Evolutionary conservation across 2,113 vertebrate species (phyloP), one percentile per base, ranked within the genome.

Genomic region (Microcebus tavaratra): DNA sequence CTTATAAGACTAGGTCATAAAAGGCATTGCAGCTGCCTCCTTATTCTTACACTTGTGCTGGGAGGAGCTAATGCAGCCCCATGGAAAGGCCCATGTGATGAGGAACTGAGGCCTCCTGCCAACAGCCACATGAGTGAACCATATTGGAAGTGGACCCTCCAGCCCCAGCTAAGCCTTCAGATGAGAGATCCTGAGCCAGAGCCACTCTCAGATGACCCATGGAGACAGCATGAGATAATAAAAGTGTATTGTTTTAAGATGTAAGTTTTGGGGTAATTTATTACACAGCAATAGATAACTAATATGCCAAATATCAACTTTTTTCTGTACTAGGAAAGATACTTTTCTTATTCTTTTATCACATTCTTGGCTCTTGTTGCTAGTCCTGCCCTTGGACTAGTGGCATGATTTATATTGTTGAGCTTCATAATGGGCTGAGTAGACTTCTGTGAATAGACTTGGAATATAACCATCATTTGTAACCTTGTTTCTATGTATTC

Each of bases 271-370:
- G 50, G 59, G 5, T 80, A 65, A 67, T 84, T 89, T 65, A 10
- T 96, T 70, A 94, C 15, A 72, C 23, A 95, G 59, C 4, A 88
- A 39, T 48, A 61, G n/a, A 65, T 63, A 91, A 67, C 59, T 50
- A 90, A 72, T 94, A 59, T 1, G 78, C 57, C 45, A 1, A 11
- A 72, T 68, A 57, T 88, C 29, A 85, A 7, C 45, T 79, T 97
- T 65, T 63, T 12, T 94, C 23, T 78, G 15, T 84, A 79, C 25
- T 29, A 76, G 42, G 18, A 95, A 90, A 92, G 48, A 83, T 13
- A 55, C 34, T 88, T 90, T 73, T 88, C 53, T 79, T 59, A 45
- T 65, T 90, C 36, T 92, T 92, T 90, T n/a, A 90, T 97, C 65
- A 61, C 34, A 53, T 57, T 55, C 53, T 55, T 55, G 29, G 29